Evolutionary conservation across 2,888 invertebrate genomes (phyloP).

Genomic region (Artemia sinica): DNA sequence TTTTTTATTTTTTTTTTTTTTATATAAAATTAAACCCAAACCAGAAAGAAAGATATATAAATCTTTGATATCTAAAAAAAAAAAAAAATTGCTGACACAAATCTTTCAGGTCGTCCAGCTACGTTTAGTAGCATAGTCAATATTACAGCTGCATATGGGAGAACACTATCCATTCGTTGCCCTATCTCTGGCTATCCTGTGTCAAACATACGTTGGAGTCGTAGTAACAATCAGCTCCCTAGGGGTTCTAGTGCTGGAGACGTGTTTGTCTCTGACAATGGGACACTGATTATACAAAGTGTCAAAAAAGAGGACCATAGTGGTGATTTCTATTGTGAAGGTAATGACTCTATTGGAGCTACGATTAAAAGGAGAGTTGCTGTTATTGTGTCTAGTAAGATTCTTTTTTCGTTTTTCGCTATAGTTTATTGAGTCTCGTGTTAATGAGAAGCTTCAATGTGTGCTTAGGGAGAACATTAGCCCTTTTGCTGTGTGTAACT

Average conservation of each 20-base stretch:
- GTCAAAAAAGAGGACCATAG: slow-evolving; percentile 5
- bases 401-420: too few species aligned
- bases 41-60: background rate
- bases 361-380: background rate
- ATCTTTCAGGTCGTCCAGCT: background rate
- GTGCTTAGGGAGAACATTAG: too few species aligned
- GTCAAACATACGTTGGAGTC: background rate
- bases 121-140: background rate
- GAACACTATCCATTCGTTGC: background rate
- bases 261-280: background rate
- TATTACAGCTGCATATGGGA: background rate
- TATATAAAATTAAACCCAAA: background rate
- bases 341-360: background rate
- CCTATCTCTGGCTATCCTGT: background rate
- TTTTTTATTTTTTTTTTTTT: background rate
- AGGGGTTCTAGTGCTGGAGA: background rate
- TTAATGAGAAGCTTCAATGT: too few species aligned
- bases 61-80: background rate
- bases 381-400: background rate
- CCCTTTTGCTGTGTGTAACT: too few species aligned
- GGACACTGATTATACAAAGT: slow-evolving; percentile 9
- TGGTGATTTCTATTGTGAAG: slow-evolving; percentile 1
- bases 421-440: too few species aligned
- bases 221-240: background rate
- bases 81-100: background rate